A percentile compares a stretch with the other conserved stretches of the same genome.
phyloP scores from a whole-genome alignment of 2,113 vertebrate species.

The Colossoma macropomum region DNA sequence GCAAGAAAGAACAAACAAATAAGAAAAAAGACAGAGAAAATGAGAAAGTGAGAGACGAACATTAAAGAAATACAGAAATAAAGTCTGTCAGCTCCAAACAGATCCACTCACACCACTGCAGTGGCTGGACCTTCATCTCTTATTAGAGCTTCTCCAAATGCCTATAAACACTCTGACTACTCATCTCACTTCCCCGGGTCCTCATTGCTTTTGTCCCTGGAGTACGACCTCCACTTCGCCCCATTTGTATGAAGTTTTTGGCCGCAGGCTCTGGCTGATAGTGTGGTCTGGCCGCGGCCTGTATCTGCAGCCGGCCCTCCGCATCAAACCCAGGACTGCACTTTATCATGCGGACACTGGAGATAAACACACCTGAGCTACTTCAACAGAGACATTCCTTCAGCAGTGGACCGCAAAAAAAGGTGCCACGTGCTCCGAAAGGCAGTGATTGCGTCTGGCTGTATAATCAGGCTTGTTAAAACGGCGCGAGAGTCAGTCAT shows the following conservation, averaged over 20 bases:
- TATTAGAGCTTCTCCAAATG: not conserved
- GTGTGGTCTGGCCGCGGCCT: not conserved
- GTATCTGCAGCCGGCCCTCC: not conserved
- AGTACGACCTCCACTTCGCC: not conserved
- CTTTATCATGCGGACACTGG: constrained; percentile 19
- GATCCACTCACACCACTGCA: not conserved
- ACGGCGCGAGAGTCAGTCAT: constrained; percentile 8
- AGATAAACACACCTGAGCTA: constrained; percentile 18
- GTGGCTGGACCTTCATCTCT: too few species aligned
- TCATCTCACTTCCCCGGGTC: not conserved
- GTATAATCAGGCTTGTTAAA: constrained; percentile 41
- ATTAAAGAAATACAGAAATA: too few species aligned
- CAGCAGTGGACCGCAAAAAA: not conserved
- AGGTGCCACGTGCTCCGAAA: not conserved
- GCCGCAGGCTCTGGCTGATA: not conserved
- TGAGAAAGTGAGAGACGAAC: not conserved
- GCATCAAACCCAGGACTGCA: not conserved
- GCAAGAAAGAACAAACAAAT: not conserved
- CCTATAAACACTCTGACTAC: not conserved
- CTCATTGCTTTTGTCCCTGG: not conserved
- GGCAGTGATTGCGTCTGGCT: not conserved
- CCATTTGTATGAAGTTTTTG: not conserved
- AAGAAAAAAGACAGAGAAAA: not conserved
- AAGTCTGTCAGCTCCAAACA: too few species aligned
- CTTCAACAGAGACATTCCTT: constrained; percentile 40